Evolutionary conservation across 2,797 vertebrate species (phyloP).

Genomic region (Danio aesculapii): DNA sequence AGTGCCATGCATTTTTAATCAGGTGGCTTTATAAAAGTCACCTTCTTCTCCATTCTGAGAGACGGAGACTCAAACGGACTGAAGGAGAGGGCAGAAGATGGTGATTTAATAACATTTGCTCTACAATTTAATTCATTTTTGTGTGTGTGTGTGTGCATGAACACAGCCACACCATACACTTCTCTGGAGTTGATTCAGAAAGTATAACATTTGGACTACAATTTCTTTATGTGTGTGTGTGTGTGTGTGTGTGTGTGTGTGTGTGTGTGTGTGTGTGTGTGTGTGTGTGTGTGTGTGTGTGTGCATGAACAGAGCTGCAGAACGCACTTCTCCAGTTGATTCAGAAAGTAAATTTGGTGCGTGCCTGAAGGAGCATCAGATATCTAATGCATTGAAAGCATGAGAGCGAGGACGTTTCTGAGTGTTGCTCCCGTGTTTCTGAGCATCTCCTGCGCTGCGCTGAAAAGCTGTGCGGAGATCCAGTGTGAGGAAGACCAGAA

Average conservation of each 20-base stretch:
- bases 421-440: constrained; percentile 72
- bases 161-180: background rate
- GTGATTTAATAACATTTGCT: constrained; percentile 19
- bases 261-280: too few species aligned
- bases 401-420: constrained; percentile 69
- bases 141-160: too few species aligned
- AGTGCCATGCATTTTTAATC: constrained; percentile 86
- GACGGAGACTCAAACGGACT: background rate
- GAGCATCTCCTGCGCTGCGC: constrained; percentile 78
- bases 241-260: too few species aligned
- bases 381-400: constrained; percentile 55
- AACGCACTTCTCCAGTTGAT: too few species aligned
- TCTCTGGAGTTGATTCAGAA: background rate
- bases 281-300: too few species aligned
- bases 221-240: too few species aligned
- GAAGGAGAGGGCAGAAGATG: constrained; percentile 16
- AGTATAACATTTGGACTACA: too few species aligned
- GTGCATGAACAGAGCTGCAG: too few species aligned
- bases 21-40: constrained; percentile 71
- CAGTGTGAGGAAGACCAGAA: constrained; percentile 85
- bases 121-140: background rate
- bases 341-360: too few species aligned
- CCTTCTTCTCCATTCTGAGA: constrained; percentile 43
- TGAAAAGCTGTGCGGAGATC: constrained; percentile 83
- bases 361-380: too few species aligned